Conservation (phyloP, 92 coral and sea anemone genomes). For the Anthopleura xanthogrammica region DNA sequence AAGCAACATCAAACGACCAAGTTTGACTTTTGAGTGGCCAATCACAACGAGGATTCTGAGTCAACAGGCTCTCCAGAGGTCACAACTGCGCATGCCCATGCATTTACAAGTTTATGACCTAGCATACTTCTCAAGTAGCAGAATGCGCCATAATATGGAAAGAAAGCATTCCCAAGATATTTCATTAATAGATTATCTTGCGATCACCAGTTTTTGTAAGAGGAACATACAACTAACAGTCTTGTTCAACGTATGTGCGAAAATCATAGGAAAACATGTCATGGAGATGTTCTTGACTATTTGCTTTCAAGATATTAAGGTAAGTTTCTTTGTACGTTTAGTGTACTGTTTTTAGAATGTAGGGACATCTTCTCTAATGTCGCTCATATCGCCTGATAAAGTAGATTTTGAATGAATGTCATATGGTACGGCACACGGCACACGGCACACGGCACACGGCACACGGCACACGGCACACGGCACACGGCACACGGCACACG, state of each 20-base stretch:
- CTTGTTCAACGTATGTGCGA: conserved; percentile 43
- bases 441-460: too few species aligned
- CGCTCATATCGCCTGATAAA: too few species aligned
- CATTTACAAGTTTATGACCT: neutral
- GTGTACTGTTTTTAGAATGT: too few species aligned
- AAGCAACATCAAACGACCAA: conserved; percentile 43
- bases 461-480: too few species aligned
- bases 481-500: too few species aligned
- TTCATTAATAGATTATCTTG: conserved; percentile 36
- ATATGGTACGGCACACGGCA: too few species aligned
- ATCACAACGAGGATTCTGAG: conserved; percentile 53
- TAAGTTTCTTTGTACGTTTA: neutral
- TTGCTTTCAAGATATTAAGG: conserved; percentile 68
- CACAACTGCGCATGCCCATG: conserved; percentile 29
- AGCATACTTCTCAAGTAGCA: neutral
- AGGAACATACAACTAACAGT: conserved; percentile 54
- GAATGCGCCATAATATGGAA: neutral
- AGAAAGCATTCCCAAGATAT: neutral
- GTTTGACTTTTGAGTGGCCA: conserved; percentile 55
- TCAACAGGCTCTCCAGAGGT: conserved; percentile 37
- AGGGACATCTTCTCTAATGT: too few species aligned
- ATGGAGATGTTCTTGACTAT: conserved; percentile 40
- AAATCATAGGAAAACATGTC: conserved; percentile 40
- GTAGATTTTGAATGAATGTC: too few species aligned
- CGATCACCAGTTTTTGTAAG: conserved; percentile 57